Percentiles rank a stretch among this genome's conserved stretches.
phyloP scores from a whole-genome alignment of 2,113 vertebrate species.

The Pseudolaguvia tuberculata region DNA sequence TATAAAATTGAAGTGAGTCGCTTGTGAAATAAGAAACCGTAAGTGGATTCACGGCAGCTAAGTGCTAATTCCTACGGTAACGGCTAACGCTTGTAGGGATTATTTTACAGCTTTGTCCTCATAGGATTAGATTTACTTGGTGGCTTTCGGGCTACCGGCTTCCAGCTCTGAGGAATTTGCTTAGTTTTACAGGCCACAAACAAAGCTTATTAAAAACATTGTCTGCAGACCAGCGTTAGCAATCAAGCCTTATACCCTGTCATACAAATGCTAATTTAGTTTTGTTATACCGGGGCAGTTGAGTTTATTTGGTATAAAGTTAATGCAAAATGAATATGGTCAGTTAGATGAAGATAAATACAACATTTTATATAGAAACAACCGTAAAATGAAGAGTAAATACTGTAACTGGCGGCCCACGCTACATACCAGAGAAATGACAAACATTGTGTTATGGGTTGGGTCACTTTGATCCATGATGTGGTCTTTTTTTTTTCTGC shows the following conservation, averaged over 20 bases:
- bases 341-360: background rate
- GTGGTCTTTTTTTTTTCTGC: background rate
- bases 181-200: constrained; percentile 51
- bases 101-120: constrained; percentile 49
- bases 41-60: constrained; percentile 48
- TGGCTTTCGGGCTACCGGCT: constrained; percentile 45
- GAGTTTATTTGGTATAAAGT: background rate
- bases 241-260: constrained; percentile 34
- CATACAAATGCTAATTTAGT: constrained; percentile 27
- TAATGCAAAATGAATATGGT: background rate
- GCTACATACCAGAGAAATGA: background rate
- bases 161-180: constrained; percentile 39
- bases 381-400: background rate
- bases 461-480: background rate
- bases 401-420: background rate
- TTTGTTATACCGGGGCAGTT: background rate
- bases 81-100: constrained; percentile 45
- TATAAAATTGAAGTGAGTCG: constrained; percentile 31
- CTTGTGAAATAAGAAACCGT: constrained; percentile 46
- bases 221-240: constrained; percentile 53
- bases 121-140: constrained; percentile 45
- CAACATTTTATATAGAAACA: background rate
- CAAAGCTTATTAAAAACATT: constrained; percentile 40
- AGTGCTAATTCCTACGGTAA: constrained; percentile 46
- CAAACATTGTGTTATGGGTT: background rate